These are phyloP conservation scores for Troglohyphantes excavatus DNA, from an alignment of 2,888 invertebrate species.

Conservation along the genomic window DNA sequence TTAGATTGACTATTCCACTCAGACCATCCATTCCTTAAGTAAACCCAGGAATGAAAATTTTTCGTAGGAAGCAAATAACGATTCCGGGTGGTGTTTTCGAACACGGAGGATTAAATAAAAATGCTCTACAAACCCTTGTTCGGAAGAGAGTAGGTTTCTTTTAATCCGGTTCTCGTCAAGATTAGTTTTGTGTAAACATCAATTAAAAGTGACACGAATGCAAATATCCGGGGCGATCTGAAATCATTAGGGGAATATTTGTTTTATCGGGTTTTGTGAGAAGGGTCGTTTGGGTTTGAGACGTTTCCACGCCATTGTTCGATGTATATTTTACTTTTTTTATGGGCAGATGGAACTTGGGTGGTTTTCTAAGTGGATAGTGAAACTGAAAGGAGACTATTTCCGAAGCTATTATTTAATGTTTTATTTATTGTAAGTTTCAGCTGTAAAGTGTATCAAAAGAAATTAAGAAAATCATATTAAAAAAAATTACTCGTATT, in stretches of 20 bases:
- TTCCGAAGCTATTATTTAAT: no score
- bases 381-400: no score
- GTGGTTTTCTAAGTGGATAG: no score
- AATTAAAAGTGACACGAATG: neutral
- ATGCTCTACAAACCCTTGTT: neutral
- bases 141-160: neutral
- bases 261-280: neutral
- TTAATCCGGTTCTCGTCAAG: neutral
- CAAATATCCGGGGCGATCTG: neutral
- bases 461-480: no score
- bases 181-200: slow-evolving; percentile 6
- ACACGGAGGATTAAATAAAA: neutral
- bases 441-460: no score
- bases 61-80: neutral
- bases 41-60: neutral
- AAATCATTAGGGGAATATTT: neutral
- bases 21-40: neutral
- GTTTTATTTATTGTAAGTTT: no score
- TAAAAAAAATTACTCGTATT: no score
- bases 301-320: no score
- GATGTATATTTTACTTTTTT: no score
- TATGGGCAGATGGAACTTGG: no score
- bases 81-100: neutral
- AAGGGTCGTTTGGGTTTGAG: neutral
- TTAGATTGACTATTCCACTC: neutral